A percentile compares a stretch with the other conserved stretches of the same genome.
Conservation (phyloP, 2,113 vertebrate species). For the Tichodroma muraria region DNA sequence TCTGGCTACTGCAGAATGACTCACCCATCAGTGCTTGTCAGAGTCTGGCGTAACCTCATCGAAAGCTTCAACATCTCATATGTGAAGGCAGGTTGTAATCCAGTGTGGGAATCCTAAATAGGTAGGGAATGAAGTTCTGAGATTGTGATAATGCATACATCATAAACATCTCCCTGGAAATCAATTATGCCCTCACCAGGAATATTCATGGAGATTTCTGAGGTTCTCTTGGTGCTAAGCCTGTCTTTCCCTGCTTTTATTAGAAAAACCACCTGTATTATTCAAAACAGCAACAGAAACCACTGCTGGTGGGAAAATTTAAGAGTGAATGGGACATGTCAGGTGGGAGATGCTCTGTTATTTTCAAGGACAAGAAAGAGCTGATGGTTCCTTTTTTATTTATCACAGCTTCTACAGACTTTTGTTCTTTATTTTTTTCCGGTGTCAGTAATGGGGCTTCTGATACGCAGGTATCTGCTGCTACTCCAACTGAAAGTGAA, state of each 20-base stretch:
- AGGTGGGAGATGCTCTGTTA: background rate
- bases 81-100: conserved; percentile 29
- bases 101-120: conserved; percentile 29
- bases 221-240: background rate
- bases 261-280: background rate
- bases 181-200: background rate
- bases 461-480: background rate
- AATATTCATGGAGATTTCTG: background rate
- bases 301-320: background rate
- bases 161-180: background rate
- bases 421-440: background rate
- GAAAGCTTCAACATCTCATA: conserved; percentile 55
- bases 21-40: conserved; percentile 72
- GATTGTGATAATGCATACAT: background rate
- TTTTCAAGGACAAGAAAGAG: background rate
- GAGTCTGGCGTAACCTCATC: conserved; percentile 68
- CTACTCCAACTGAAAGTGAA: background rate
- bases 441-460: background rate
- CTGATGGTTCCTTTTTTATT: background rate
- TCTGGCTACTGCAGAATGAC: conserved; percentile 74
- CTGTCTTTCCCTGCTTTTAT: background rate
- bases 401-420: background rate
- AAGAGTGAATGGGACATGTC: background rate
- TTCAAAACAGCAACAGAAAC: background rate
- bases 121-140: background rate